Conservation (phyloP, 2,888 invertebrate genomes). For the Philonicus albiceps region DNA sequence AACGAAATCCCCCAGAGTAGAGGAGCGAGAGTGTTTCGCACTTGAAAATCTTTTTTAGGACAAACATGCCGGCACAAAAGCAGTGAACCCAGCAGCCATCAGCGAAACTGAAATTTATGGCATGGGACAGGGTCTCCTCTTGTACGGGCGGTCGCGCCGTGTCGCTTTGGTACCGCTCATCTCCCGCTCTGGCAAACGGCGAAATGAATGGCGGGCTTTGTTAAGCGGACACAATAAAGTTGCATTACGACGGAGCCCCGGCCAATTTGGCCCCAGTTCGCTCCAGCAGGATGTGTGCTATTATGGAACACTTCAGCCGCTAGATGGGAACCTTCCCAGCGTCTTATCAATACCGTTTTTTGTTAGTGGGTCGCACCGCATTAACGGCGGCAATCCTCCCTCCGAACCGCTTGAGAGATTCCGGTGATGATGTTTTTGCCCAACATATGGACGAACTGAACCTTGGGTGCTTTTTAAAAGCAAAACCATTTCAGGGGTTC, state of each 20-base stretch:
- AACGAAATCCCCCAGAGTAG: neutral
- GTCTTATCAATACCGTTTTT: neutral
- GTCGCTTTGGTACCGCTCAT: neutral
- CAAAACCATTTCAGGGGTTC: neutral
- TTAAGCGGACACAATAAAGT: conserved; percentile 37
- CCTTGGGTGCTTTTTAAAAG: neutral
- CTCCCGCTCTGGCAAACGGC: neutral
- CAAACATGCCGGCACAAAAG: neutral
- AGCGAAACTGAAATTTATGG: conserved; percentile 41
- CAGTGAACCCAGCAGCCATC: neutral
- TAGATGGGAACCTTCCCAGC: conserved; percentile 31
- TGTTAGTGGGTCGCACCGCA: neutral
- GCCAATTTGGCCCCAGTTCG: conserved; percentile 27
- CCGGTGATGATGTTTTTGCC: neutral
- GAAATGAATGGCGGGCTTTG: conserved; percentile 39
- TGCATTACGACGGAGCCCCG: conserved; percentile 25
- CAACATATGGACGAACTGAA: neutral
- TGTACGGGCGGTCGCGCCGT: neutral
- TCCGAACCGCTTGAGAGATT: neutral
- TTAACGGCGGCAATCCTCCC: neutral
- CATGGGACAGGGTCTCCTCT: conserved; percentile 30
- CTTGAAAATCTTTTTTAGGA: neutral
- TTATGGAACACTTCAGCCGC: conserved; percentile 36
- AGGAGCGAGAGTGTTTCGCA: neutral
- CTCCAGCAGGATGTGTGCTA: conserved; percentile 41